Percentiles rank a stretch among this genome's conserved stretches.
Conservation (phyloP, 1,140 invertebrate genomes). For the Hermatobates lingyangjiaoensis region DNA sequence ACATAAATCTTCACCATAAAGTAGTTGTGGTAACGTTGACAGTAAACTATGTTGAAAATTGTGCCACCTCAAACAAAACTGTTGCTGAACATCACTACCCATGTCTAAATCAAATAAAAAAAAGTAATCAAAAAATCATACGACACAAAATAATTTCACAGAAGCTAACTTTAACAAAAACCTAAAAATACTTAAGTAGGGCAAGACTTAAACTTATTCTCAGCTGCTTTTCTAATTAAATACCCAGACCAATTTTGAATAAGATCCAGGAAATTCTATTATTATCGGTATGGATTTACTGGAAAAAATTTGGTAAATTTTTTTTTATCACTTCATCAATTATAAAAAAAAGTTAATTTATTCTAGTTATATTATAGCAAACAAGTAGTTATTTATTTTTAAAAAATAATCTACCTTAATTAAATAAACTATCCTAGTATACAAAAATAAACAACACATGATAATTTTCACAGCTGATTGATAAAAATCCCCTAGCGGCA, state of each 20-base stretch:
- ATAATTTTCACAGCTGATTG: too few species aligned
- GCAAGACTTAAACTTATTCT: background rate
- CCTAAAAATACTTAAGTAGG: slow-evolving; percentile 1
- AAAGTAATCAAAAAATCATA: background rate
- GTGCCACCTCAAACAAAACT: slow-evolving; percentile 59
- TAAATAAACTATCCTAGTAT: too few species aligned
- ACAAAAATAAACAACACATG: too few species aligned
- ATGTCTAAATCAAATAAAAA: slow-evolving; percentile 14
- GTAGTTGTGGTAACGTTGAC: slow-evolving; percentile 58
- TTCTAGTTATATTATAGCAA: too few species aligned
- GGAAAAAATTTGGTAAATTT: slow-evolving; percentile 11
- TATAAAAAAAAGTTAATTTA: too few species aligned
- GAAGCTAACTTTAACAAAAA: slow-evolving; percentile 2
- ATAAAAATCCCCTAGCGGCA: too few species aligned
- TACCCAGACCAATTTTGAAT: slow-evolving; percentile 8
- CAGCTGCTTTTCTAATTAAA: background rate
- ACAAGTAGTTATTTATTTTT: too few species aligned
- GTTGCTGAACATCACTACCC: slow-evolving; percentile 39
- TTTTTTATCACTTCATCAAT: too few species aligned
- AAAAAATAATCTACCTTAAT: too few species aligned
- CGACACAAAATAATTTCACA: background rate
- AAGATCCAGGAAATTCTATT: slow-evolving; percentile 15
- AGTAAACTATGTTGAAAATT: slow-evolving; percentile 62
- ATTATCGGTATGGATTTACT: slow-evolving; percentile 14
- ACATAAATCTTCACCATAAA: slow-evolving; percentile 66